Evolutionary conservation across 2,797 vertebrate species (phyloP), one percentile per base, ranked within the genome.

Genomic region (Typhlichthys subterraneus): DNA sequence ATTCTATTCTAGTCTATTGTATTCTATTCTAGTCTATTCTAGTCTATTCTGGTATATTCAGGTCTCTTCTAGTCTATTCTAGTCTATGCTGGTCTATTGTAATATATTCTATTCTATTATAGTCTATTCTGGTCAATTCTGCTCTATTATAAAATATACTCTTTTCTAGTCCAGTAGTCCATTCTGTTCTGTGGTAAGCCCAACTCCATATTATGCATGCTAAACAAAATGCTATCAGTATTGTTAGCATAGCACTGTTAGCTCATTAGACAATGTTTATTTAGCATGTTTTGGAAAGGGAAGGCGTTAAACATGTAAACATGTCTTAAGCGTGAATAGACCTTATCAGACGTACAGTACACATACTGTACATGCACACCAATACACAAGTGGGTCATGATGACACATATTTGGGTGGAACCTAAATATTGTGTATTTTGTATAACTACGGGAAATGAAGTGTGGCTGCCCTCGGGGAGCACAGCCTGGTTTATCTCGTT

Each of bases 401-500:
- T 80, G 81, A 77, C 79, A 81, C 71, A 72, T 72, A 72, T 79
- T 83, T 79, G 67, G 65, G 70, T 69, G 55, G 72, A 80, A 81
- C 88, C 80, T 86, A 85, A 89, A 84, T 86, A 86, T 88, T 45
- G 15, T 81, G 77, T 52, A 73, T 63, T 85, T 82, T 85, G 64
- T 76, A 70, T 79, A 89, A 86, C 81, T 78, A 83, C 76, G 82
- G 88, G 88, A 91, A 91, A 90, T 86, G 72, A 86, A 75, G 73
- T 45, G 73, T 45, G 73, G 75, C 65, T 61, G 82, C 81, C 88
- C 73, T 13, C 85, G 79, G 85, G 88, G 88, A 86, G 83, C 52
- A 3, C 56, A 38, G 56, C 45, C 38, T 11, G 90, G 87, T 91
- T 92, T 88, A 81, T 85, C 72, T 72, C 73, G 0, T 56, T 72